Base-by-base conservation (phyloP, 2,888 invertebrate genomes). In the Drosophila merina region DNA sequence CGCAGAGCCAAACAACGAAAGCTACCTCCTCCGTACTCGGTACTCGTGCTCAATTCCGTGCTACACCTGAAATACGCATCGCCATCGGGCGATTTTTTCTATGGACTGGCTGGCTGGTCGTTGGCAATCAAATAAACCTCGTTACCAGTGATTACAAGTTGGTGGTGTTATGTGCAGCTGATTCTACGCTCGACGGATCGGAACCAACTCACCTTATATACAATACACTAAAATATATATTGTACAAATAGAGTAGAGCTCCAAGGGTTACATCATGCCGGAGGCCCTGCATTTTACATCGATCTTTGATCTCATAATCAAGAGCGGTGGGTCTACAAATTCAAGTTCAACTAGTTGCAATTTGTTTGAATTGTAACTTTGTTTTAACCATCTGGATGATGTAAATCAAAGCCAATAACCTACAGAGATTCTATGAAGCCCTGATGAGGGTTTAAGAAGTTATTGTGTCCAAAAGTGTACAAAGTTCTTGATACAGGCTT, bases 241-340 rank as follows among this genome's bases (percentile, higher is more conserved):
- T 36, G 36, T 36, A 12, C 36, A 36, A 36, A 36, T 36, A 36
- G 36, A 36, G 36, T 31, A 4, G 3, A 52, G 20, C 33, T 45
- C n/a, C 12, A 30, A 31, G 20, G 5, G 40, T 59, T 71, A 44
- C 47, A 76, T 57, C 7, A 84, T 87, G 83, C 76, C 88, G 36
- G 82, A 84, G 67, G 57, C 60, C n/a, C 51, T 88, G 48, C 74
- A 88, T 51, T 84, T 84, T 68, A 79, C 75, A 38, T 51, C 79
- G 86, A 84, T 88, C 86, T 84, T 87, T 87, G 84, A 88, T 76
- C 86, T 84, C 62, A 87, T 84, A 54, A 78, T 84, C 38, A 47
- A 85, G 69, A 75, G 89, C 58, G 88, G 84, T 84, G 74, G 45
- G 88, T 86, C 14, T 7, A 45, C 20, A 10, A 26, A 26, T n/a